These are phyloP conservation scores for Ochropleura plecta DNA, from an alignment of 2,888 invertebrate genomes.

Conservation along the genomic window DNA sequence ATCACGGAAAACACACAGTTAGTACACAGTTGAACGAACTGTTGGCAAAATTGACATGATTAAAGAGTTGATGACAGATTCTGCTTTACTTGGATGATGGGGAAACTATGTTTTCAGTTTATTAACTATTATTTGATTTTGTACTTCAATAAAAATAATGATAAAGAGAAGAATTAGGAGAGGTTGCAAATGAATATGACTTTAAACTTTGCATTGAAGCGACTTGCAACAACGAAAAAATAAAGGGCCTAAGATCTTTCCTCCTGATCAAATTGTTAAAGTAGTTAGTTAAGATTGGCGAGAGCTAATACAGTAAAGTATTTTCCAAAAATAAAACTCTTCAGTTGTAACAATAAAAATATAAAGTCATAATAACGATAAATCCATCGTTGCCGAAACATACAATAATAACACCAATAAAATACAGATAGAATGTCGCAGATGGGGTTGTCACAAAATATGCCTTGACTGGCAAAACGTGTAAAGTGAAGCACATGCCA, in stretches of 20 bases:
- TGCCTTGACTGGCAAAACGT: not conserved
- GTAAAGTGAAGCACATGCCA: conserved; percentile 19
- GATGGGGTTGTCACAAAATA: not conserved
- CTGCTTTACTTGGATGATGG: no score
- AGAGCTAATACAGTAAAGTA: not conserved
- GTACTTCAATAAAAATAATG: no score
- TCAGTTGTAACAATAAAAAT: no score
- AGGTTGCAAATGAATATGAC: not conserved
- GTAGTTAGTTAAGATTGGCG: not conserved
- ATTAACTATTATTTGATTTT: no score
- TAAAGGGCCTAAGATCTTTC: not conserved
- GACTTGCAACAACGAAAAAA: not conserved
- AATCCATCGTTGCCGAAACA: not conserved
- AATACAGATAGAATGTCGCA: not conserved
- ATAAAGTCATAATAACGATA: not conserved
- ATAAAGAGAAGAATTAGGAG: not conserved
- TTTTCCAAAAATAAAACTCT: not conserved
- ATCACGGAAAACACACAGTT: conserved; percentile 49
- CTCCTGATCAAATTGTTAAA: not conserved
- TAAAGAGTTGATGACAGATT: not conserved
- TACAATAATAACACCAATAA: not conserved
- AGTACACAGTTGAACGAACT: conserved; percentile 54
- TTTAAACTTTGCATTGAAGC: not conserved
- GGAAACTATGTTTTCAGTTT: not conserved
- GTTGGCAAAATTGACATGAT: conserved; percentile 11